Base-by-base conservation (phyloP, 2,113 vertebrate species). In the Xiphophorus couchianus region DNA sequence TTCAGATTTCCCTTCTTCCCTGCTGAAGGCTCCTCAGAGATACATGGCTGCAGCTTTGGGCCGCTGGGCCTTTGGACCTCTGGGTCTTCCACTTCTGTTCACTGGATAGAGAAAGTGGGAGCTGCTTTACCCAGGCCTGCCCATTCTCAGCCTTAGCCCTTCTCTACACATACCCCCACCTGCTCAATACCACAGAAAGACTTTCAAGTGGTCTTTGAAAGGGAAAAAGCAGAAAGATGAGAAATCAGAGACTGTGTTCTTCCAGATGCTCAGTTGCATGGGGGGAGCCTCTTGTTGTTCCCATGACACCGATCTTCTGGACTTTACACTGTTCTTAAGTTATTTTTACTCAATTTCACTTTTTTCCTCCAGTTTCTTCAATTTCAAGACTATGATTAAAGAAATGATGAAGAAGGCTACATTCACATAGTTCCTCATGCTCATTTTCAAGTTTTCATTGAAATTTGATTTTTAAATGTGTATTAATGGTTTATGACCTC, bases 201-300 rank as follows among this genome's bases (percentile, higher is more conserved):
- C 96, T 97, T 96, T 97, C 95, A 96, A 96, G 96, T 94, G 94
- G 93, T 95, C 93, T 96, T 95, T 93, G 90, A 89, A 93, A 86
- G 48, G 84, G 78, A 88, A 79, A 78, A 84, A 80, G 79, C 91
- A 83, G 78, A 86, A 78, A 86, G 33, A 75, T 67, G 83, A 96
- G 95, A 95, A 96, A 96, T 95, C 94, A 94, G 86, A 91, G 90
- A 90, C 93, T 91, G 93, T 94, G 94, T 92, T 95, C 92, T 95
- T 94, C 88, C 73, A 90, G 93, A 88, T 87, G 81, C 93, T 95
- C 93, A 92, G 94, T 95, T 90, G 86, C 90, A 78, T 86, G 91
- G 94, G 94, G 94, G 93, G 84, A 82, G 82, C 81, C 89, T 89
- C 87, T 92, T 82, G 92, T 66, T 65, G 77, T 87, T 95, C 95